Conservation (phyloP, 1,140 invertebrate genomes). For the Popillia japonica region DNA sequence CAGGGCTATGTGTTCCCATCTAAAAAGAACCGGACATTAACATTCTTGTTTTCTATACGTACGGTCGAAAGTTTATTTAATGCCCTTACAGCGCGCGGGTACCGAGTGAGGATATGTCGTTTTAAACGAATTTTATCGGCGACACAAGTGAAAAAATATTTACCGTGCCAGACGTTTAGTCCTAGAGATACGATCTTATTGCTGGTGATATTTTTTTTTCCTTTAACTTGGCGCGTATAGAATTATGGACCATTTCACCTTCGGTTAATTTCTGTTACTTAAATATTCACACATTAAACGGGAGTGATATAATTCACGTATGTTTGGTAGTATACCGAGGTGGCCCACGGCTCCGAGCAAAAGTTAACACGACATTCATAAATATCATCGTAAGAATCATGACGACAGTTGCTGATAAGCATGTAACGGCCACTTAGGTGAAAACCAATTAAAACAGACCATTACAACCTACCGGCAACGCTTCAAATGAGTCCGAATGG, state of each 20-base stretch:
- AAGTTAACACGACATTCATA: neutral
- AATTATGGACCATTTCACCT: constrained; percentile 19
- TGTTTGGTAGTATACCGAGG: neutral
- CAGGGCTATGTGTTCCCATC: neutral
- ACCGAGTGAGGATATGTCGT: constrained; percentile 26
- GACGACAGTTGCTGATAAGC: neutral
- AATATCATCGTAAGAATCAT: neutral
- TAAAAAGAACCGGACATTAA: constrained; percentile 27
- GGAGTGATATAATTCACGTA: constrained; percentile 18
- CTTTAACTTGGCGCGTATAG: neutral
- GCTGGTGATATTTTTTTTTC: neutral
- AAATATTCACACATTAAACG: constrained; percentile 33
- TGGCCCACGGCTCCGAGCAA: neutral
- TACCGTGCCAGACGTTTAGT: constrained; percentile 30
- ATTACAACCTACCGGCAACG: neutral
- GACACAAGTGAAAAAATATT: constrained; percentile 29
- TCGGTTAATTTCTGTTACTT: constrained; percentile 34
- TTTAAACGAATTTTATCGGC: constrained; percentile 30
- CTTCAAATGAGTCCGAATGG: neutral
- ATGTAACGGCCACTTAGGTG: neutral
- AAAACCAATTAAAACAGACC: neutral
- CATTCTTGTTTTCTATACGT: constrained; percentile 28
- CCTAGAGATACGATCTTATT: constrained; percentile 29
- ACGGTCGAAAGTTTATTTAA: constrained; percentile 32
- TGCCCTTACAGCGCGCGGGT: neutral